Conservation (phyloP, 2,888 invertebrate genomes). For the Allygus modestus region DNA sequence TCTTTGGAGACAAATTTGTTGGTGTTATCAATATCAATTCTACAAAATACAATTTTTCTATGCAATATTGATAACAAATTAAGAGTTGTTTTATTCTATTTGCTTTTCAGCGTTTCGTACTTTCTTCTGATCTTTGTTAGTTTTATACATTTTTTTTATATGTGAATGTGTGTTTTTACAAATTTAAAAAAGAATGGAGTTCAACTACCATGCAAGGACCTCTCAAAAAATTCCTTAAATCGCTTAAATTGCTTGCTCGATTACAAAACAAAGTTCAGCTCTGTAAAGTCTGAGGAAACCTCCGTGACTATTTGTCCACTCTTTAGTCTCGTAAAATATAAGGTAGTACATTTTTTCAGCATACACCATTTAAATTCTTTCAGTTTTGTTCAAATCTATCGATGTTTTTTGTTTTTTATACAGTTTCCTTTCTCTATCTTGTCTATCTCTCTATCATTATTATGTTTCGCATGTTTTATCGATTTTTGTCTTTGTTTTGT, state of each 20-base stretch:
- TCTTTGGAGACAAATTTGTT: not conserved
- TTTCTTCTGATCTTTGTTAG: constrained; percentile 37
- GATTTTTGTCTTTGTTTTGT: constrained; percentile 68
- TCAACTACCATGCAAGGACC: constrained; percentile 73
- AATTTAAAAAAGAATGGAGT: constrained; percentile 29
- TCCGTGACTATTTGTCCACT: constrained; percentile 38
- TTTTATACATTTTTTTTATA: not conserved
- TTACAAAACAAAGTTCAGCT: constrained; percentile 39
- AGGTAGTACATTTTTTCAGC: constrained; percentile 65
- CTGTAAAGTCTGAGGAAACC: not conserved
- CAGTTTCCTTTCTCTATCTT: constrained; percentile 67
- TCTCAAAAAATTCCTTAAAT: constrained; percentile 75
- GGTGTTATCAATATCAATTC: not conserved
- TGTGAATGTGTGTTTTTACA: constrained; percentile 22
- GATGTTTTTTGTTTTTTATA: constrained; percentile 70
- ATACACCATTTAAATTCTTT: constrained; percentile 65
- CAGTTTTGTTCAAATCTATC: constrained; percentile 69
- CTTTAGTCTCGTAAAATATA: constrained; percentile 59
- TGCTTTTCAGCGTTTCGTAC: constrained; percentile 19
- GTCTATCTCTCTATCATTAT: constrained; percentile 66
- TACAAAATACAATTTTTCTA: not conserved
- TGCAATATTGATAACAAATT: not conserved
- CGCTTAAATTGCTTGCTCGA: constrained; percentile 60
- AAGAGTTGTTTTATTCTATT: not conserved
- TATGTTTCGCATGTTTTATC: constrained; percentile 66